phyloP scores from a whole-genome alignment of 2,888 invertebrate species.

The Carterocephalus palaemon region DNA sequence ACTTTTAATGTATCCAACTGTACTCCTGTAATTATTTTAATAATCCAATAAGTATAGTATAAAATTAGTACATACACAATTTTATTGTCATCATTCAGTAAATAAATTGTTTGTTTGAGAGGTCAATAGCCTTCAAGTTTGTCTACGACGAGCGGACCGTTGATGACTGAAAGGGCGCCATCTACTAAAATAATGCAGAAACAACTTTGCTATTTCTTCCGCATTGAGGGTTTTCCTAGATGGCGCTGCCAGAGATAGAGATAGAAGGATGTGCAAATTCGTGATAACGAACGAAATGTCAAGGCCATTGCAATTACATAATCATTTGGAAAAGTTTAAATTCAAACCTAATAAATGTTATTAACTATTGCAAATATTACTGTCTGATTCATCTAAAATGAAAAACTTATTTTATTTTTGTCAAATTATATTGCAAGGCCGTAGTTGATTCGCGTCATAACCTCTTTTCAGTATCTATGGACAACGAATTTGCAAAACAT shows the following conservation, averaged over 20 bases:
- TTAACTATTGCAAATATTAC: constrained; percentile 23
- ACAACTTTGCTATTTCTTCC: constrained; percentile 21
- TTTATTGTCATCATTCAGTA: no score
- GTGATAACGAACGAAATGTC: constrained; percentile 63
- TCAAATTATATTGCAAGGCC: constrained; percentile 23
- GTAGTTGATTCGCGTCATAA: constrained; percentile 51
- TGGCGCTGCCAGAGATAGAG: constrained; percentile 39
- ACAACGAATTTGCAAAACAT: constrained; percentile 12
- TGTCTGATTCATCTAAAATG: constrained; percentile 14
- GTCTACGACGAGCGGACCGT: no score
- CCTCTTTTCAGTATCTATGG: constrained; percentile 45
- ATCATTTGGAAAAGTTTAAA: constrained; percentile 20
- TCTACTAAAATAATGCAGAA: constrained; percentile 35
- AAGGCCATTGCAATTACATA: constrained; percentile 61
- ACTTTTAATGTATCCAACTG: no score
- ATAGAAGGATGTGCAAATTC: constrained; percentile 58
- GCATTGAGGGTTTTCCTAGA: constrained; percentile 34
- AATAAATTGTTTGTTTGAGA: no score
- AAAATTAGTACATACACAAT: no score
- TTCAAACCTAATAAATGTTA: constrained; percentile 4
- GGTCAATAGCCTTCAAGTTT: no score
- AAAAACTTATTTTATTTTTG: constrained; percentile 24
- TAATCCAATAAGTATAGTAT: no score
- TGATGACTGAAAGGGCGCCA: constrained; percentile 46
- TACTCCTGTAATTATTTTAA: no score